phyloP scores from a whole-genome alignment of 2,888 invertebrate species.

The Oligia strigilis region DNA sequence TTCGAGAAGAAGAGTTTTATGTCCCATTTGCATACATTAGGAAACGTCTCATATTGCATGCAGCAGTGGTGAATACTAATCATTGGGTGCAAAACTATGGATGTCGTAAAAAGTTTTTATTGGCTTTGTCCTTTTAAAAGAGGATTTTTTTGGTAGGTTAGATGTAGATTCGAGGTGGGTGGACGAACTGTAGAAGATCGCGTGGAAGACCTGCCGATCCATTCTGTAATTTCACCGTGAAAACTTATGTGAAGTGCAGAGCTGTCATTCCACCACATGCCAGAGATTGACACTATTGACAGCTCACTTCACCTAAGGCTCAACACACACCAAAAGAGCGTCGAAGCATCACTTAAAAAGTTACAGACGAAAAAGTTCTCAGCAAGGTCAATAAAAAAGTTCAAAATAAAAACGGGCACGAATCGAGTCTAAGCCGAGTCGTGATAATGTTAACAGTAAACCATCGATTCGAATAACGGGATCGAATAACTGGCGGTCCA shows the following conservation, averaged over 20 bases:
- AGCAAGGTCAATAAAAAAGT: conserved; percentile 49
- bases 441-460: conserved; percentile 81
- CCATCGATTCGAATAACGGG: conserved; percentile 82
- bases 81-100: conserved; percentile 7
- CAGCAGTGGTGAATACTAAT: conserved; percentile 55
- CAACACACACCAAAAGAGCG: too few relatives aligned
- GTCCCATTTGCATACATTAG: conserved; percentile 52
- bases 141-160: too few relatives aligned
- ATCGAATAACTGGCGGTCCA: conserved; percentile 67
- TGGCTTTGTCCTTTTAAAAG: background rate
- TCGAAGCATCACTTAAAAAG: conserved; percentile 10
- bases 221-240: too few relatives aligned
- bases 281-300: too few relatives aligned
- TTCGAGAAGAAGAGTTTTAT: conserved; percentile 48
- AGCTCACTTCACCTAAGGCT: too few relatives aligned
- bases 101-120: conserved; percentile 7
- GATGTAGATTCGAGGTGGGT: background rate
- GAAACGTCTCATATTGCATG: conserved; percentile 48
- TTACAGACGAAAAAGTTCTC: conserved; percentile 37
- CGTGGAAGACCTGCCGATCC: background rate
- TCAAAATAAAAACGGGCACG: conserved; percentile 57
- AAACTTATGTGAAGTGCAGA: too few relatives aligned
- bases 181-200: background rate
- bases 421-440: conserved; percentile 68
- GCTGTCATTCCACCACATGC: too few relatives aligned